A percentile compares a stretch with the other conserved stretches of the same genome.
Evolutionary conservation across 2,113 vertebrate genomes (phyloP).

Genomic region (Columba livia): DNA sequence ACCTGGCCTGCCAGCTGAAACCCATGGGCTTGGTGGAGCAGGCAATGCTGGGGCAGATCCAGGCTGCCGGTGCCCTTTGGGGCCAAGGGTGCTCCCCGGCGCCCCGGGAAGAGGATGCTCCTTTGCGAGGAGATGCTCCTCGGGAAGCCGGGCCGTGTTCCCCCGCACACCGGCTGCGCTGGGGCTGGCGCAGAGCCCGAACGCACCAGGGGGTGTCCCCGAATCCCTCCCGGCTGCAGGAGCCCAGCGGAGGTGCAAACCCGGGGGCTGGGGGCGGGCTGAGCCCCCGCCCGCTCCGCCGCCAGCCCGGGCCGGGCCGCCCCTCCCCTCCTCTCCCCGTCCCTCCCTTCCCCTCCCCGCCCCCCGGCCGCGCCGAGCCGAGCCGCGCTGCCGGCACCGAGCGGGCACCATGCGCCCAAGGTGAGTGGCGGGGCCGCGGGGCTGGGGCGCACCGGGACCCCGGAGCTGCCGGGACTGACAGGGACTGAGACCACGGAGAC

Average conservation of each 20-base stretch:
- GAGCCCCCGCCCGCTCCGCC: not conserved
- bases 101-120: not conserved
- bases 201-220: not conserved
- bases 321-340: not conserved
- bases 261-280: not conserved
- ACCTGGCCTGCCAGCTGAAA: not conserved
- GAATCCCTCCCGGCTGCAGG: not conserved
- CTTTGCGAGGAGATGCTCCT: no score
- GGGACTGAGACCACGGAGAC: not conserved
- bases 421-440: not conserved
- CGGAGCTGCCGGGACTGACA: no score
- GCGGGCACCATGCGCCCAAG: slow-evolving; percentile 4
- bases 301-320: not conserved
- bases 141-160: no score
- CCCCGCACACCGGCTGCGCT: no score
- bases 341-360: not conserved
- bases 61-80: not conserved
- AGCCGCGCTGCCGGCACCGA: not conserved
- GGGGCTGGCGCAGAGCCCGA: no score
- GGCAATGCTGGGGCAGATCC: no score
- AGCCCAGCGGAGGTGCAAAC: not conserved
- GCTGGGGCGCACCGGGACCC: not conserved
- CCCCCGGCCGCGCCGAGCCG: not conserved
- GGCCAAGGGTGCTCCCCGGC: not conserved
- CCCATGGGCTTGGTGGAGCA: no score